Percentiles rank a stretch among this genome's conserved stretches.
phyloP scores from a whole-genome alignment of 2,113 vertebrate genomes.

The Desmodus rotundus region DNA sequence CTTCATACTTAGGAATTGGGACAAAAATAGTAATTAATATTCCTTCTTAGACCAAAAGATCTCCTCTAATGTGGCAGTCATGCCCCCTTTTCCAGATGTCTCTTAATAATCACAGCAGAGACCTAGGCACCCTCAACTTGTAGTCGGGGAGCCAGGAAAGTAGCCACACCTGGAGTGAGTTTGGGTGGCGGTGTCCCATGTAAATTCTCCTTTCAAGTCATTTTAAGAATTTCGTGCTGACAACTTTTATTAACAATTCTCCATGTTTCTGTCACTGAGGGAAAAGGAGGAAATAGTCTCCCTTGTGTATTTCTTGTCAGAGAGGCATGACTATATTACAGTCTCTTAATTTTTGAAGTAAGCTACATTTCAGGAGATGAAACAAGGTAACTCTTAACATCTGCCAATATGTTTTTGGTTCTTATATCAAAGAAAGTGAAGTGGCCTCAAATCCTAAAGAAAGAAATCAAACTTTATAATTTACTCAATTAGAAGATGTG shows the following conservation, averaged over 20 bases:
- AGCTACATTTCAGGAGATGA: conserved; percentile 70
- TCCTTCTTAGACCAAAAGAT: neutral
- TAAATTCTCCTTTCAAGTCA: conserved; percentile 72
- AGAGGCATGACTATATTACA: conserved; percentile 36
- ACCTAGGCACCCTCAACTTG: neutral
- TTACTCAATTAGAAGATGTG: conserved; percentile 58
- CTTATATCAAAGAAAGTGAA: conserved; percentile 62
- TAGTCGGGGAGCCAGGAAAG: neutral
- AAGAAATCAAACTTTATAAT: conserved; percentile 58
- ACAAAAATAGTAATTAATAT: neutral
- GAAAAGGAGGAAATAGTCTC: conserved; percentile 60
- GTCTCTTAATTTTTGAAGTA: conserved; percentile 63
- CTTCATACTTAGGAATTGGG: conserved; percentile 21
- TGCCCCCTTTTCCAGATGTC: neutral
- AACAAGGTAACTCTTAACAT: conserved; percentile 72
- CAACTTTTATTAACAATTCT: conserved; percentile 67
- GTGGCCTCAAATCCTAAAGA: conserved; percentile 44
- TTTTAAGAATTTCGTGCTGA: conserved; percentile 66
- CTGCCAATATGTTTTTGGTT: conserved; percentile 62
- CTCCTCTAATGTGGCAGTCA: neutral
- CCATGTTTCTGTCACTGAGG: conserved; percentile 54
- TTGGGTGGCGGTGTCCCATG: conserved; percentile 62
- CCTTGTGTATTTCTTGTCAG: conserved; percentile 58
- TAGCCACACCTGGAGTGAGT: conserved; percentile 68
- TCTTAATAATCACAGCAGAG: conserved; percentile 26